Conservation (phyloP, 2,113 vertebrate genomes). For the Pachyramphus minor region DNA sequence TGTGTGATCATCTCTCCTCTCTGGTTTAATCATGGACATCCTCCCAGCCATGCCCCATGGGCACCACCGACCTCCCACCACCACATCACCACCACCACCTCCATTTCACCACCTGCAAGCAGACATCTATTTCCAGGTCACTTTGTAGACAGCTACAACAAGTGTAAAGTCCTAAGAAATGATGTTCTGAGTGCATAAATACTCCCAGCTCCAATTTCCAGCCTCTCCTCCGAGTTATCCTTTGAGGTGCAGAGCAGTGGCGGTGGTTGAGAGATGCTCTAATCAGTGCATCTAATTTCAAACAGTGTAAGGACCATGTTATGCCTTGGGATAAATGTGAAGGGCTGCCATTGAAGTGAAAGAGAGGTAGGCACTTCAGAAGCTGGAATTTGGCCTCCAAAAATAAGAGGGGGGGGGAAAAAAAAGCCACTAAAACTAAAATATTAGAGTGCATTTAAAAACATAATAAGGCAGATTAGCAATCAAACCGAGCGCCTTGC, state of each 20-base stretch:
- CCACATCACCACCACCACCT: neutral
- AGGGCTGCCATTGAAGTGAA: neutral
- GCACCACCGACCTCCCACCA: neutral
- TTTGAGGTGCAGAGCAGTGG: neutral
- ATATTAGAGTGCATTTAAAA: conserved; percentile 52
- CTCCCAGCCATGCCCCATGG: rapidly evolving
- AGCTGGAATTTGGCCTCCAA: neutral
- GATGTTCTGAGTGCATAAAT: neutral
- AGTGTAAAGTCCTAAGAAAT: neutral
- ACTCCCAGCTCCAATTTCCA: neutral
- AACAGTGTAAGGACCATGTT: neutral
- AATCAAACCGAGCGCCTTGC: neutral
- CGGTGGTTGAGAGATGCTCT: neutral
- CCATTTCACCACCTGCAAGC: neutral
- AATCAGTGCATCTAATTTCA: conserved; percentile 42
- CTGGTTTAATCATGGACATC: neutral
- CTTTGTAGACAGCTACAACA: neutral
- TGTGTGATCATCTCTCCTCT: neutral
- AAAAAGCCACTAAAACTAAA: neutral
- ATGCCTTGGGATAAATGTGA: conserved; percentile 8
- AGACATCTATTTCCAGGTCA: neutral
- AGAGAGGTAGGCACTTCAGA: conserved; percentile 21
- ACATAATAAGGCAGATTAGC: conserved; percentile 51
- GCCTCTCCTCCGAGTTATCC: neutral
- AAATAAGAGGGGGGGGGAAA: too few species aligned